A percentile compares a stretch with the other conserved stretches of the same genome.
Evolutionary conservation across 1,140 invertebrate species (phyloP).

Genomic region (Temnothorax longispinosus): DNA sequence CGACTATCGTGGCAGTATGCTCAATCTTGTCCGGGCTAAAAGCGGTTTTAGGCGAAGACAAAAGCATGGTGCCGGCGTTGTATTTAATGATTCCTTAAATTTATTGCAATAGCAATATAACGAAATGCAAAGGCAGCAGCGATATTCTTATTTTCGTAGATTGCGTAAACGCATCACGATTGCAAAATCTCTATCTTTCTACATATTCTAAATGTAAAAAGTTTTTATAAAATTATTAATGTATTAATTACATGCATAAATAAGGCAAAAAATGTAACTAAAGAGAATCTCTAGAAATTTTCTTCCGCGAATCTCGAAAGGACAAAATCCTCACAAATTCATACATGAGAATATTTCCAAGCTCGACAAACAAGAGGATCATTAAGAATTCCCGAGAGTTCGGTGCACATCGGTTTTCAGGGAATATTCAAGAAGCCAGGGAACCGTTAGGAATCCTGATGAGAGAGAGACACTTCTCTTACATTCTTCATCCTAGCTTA

Average conservation of each 20-base stretch:
- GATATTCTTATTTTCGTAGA: background rate
- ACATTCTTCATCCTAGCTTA: constrained; percentile 86
- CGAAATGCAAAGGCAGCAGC: background rate
- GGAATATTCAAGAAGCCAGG: constrained; percentile 72
- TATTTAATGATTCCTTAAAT: constrained; percentile 32
- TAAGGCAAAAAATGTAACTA: background rate
- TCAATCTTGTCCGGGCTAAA: constrained; percentile 53
- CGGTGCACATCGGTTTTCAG: constrained; percentile 65
- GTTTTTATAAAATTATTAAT: background rate
- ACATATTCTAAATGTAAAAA: no score
- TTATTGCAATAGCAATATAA: background rate
- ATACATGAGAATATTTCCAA: constrained; percentile 60
- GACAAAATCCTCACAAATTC: constrained; percentile 27
- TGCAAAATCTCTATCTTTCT: background rate
- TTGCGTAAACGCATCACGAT: no score
- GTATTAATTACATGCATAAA: background rate
- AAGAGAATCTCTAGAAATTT: background rate
- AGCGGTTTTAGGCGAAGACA: constrained; percentile 61
- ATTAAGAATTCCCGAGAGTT: constrained; percentile 71
- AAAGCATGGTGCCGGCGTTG: constrained; percentile 18
- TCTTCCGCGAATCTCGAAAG: background rate
- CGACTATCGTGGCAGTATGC: constrained; percentile 44
- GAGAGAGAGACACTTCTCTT: constrained; percentile 75
- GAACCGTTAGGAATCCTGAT: constrained; percentile 70
- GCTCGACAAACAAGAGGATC: constrained; percentile 67